Evolutionary conservation across 1,140 invertebrate genomes (phyloP).

Genomic region (Plodia interpunctella): DNA sequence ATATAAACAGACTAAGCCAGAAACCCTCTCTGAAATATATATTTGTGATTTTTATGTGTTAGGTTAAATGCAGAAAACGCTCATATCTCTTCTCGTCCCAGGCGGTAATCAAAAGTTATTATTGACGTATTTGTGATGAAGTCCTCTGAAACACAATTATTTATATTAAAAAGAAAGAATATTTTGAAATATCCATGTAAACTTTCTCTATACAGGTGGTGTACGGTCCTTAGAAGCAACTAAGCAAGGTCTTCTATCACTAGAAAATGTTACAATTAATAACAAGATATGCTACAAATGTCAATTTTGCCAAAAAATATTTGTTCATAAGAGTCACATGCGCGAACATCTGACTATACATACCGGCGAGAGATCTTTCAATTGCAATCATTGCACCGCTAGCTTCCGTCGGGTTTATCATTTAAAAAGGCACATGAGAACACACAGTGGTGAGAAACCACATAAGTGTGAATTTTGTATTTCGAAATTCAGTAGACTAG

Average conservation of each 20-base stretch:
- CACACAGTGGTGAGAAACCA: background rate
- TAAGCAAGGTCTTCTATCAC: background rate
- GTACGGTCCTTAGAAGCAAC: background rate
- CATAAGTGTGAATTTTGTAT: background rate
- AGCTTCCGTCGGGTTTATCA: background rate
- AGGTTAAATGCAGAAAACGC: too few relatives aligned
- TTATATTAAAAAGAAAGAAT: too few relatives aligned
- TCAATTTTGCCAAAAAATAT: constrained; percentile 1
- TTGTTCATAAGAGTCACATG: background rate
- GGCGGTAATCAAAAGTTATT: too few relatives aligned
- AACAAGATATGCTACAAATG: background rate
- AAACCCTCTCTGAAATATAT: too few relatives aligned
- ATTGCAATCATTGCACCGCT: background rate
- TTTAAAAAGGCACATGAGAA: background rate
- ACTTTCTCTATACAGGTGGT: background rate
- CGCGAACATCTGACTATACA: background rate
- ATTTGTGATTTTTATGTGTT: too few relatives aligned
- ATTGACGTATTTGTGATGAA: too few relatives aligned
- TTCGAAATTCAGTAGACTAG: background rate
- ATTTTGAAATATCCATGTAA: background rate
- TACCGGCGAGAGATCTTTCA: background rate
- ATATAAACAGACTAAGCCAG: too few relatives aligned
- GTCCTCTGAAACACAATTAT: too few relatives aligned
- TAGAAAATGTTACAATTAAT: background rate
- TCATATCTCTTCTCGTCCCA: too few relatives aligned